phyloP scores from a whole-genome alignment of 2,113 vertebrate genomes.

The Bothrops jararaca region DNA sequence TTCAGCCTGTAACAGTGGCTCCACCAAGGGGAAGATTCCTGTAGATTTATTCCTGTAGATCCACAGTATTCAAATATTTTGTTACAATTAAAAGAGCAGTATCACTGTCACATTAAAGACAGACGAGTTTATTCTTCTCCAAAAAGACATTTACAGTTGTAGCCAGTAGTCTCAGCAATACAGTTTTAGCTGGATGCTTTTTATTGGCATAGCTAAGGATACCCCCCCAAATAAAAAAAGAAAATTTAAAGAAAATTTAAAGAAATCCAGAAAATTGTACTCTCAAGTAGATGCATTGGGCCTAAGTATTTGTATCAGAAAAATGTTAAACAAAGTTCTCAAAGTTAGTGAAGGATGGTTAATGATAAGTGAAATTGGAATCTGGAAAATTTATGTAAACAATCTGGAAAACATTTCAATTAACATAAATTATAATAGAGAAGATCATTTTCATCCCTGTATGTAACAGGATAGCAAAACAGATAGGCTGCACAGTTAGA shows the following conservation, averaged over 20 bases:
- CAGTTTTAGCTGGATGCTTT: background rate
- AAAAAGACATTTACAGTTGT: background rate
- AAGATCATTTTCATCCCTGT: background rate
- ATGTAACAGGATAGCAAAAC: background rate
- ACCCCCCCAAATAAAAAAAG: too few relatives aligned
- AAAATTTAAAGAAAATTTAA: background rate
- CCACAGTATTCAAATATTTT: background rate
- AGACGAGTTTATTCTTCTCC: background rate
- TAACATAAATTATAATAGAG: background rate
- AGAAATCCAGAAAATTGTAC: background rate
- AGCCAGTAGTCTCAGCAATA: background rate
- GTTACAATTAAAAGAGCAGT: background rate
- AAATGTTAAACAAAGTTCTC: background rate
- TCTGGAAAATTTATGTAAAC: background rate
- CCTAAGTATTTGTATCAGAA: background rate
- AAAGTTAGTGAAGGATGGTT: background rate
- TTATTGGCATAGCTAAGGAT: background rate
- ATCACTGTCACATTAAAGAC: background rate
- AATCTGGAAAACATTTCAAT: background rate
- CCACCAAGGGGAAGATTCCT: background rate
- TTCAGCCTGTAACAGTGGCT: background rate
- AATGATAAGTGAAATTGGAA: background rate
- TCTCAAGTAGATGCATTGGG: background rate
- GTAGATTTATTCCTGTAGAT: background rate
- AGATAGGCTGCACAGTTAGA: background rate